Evolutionary conservation across 2,113 vertebrate genomes (phyloP), one percentile per base, ranked within the genome.

Genomic region (Oreochromis spilurus): DNA sequence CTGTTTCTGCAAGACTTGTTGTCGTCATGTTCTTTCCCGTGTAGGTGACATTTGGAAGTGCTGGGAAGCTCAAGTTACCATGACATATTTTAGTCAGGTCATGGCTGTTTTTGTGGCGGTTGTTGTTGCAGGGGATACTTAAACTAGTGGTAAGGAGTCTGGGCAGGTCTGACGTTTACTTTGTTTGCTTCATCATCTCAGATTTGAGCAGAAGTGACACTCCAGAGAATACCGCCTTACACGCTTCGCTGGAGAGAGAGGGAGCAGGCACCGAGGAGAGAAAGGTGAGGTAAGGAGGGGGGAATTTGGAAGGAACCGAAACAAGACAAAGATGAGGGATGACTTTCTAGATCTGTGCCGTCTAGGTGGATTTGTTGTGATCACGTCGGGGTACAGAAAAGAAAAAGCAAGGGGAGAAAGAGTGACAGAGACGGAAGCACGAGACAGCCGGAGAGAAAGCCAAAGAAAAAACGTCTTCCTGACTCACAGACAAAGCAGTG

Each of bases 181-280:
- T 92, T 90, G 83, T 92, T 93, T 91, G 89, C 81, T 79, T 94
- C 80, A 83, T 90, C 86, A 89, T 89, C 79, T 88, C 83, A 79
- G 86, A 91, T 84, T 79, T 92, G 72, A 95, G 50, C 60, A 83
- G 80, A 90, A 89, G 90, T 90, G 90, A 92, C 87, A 84, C 58
- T 81, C 83, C 24, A 75, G 90, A 93, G 87, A 87, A 85, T 80
- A 55, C 84, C 5, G 9, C 80, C 79, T 86, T 53, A 81, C 87
- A 91, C 13, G 84, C 88, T 75, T 89, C 21, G 7, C 14, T 62
- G 79, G 79, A 87, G 70, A 79, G 84, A 60, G 79, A 81, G 79
- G 34, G 77, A 87, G 82, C 58, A 60, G 58, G 58, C 75, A 82
- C 36, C 1, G 12, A 79, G 40, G 75, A 84, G 78, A 81, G 82